A percentile compares a stretch with the other conserved stretches of the same genome.
Evolutionary conservation across 2,113 vertebrate genomes (phyloP).

Genomic region (Chaenogobius annularis): DNA sequence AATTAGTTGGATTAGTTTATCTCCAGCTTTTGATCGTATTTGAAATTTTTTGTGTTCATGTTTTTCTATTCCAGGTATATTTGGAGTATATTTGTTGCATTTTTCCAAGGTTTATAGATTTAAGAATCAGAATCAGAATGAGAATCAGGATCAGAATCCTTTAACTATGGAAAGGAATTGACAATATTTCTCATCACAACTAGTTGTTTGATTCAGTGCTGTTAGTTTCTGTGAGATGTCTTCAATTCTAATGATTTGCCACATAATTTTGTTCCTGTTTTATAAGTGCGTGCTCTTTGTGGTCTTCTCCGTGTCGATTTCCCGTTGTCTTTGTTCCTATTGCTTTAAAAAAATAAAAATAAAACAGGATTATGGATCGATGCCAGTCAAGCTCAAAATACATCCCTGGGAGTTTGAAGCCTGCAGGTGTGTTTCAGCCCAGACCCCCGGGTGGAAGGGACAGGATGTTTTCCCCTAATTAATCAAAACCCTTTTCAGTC

Average conservation of each 20-base stretch:
- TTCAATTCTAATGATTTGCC: constrained; percentile 26
- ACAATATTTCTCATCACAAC: too few relatives aligned
- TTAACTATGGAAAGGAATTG: too few relatives aligned
- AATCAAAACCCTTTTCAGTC: constrained; percentile 48
- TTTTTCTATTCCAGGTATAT: too few relatives aligned
- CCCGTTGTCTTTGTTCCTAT: constrained; percentile 48
- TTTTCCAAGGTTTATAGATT: too few relatives aligned
- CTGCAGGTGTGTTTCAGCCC: constrained; percentile 39
- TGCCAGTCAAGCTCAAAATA: constrained; percentile 46
- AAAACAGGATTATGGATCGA: constrained; percentile 20
- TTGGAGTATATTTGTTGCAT: too few relatives aligned
- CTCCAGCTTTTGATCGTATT: too few relatives aligned
- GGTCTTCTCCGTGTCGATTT: constrained; percentile 32
- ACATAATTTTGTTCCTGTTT: constrained; percentile 44
- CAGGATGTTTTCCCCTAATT: constrained; percentile 52
- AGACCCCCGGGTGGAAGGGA: constrained; percentile 24
- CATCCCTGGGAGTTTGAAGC: constrained; percentile 23
- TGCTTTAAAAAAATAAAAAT: constrained; percentile 17
- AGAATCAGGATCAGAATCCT: too few relatives aligned
- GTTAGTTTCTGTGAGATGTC: neutral
- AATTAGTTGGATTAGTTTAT: too few relatives aligned
- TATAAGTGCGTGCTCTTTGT: constrained; percentile 24
- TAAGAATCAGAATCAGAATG: too few relatives aligned
- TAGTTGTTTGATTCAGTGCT: too few relatives aligned
- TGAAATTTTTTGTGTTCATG: too few relatives aligned